A percentile compares a stretch with the other conserved stretches of the same genome.
Conservation (phyloP, 2,113 vertebrate species). For the Pterophyllum scalare region DNA sequence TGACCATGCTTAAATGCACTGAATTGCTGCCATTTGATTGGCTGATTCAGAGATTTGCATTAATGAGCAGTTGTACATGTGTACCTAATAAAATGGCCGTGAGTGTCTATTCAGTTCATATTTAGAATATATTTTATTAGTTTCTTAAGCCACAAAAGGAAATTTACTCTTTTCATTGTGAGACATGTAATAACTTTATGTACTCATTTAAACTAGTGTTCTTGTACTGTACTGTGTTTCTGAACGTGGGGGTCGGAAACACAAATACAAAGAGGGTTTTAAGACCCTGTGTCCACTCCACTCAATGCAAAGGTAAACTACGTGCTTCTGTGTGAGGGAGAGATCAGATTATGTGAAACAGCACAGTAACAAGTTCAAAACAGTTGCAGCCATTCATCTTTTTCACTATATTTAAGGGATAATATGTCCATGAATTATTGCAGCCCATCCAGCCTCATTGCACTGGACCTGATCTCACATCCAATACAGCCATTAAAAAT, state of each 20-base stretch:
- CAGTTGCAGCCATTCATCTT: conserved; percentile 1
- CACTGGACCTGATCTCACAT: conserved; percentile 22
- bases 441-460: background rate
- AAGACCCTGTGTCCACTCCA: background rate
- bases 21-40: too few species aligned
- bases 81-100: too few species aligned
- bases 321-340: background rate
- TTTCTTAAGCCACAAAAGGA: background rate
- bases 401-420: background rate
- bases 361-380: background rate
- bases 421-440: background rate
- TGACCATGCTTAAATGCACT: background rate
- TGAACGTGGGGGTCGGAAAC: background rate
- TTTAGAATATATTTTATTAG: background rate
- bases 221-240: background rate
- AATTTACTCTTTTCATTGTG: background rate
- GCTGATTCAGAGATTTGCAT: too few species aligned
- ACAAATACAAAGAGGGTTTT: background rate
- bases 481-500: background rate
- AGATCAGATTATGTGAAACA: background rate
- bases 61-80: too few species aligned
- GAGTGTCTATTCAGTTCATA: background rate
- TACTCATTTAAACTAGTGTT: background rate
- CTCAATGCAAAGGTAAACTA: background rate
- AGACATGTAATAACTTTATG: background rate